These are phyloP conservation scores for Chouioia cunea DNA, from an alignment of 2,888 invertebrate species.

Conservation along the genomic window DNA sequence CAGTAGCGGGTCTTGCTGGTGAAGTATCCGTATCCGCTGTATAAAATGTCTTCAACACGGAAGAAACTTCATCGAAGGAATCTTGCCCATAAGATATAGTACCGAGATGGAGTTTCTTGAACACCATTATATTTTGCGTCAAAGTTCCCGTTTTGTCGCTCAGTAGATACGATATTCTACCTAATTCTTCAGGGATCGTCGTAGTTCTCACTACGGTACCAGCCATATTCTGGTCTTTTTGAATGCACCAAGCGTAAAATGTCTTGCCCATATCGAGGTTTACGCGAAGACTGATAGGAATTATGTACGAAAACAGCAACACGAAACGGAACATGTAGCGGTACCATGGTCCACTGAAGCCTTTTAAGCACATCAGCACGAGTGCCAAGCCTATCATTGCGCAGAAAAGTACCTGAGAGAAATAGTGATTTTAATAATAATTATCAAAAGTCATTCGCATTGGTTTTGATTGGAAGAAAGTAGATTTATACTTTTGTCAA, in stretches of 20 bases:
- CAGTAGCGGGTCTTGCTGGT: constrained; percentile 50
- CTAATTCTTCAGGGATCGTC: constrained; percentile 98
- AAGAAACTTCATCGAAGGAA: constrained; percentile 83
- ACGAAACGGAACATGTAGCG: constrained; percentile 96
- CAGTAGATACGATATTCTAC: constrained; percentile 94
- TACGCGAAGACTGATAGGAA: constrained; percentile 97
- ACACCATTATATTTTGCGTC: constrained; percentile 99
- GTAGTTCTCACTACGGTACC: constrained; percentile 97
- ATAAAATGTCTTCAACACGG: constrained; percentile 60
- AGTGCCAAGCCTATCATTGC: constrained; percentile 92
- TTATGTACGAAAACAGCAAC: constrained; percentile 97
- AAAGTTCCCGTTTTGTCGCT: constrained; percentile 99
- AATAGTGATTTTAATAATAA: constrained; percentile 11
- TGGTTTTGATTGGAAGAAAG: constrained; percentile 8
- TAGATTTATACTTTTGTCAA: constrained; percentile 84
- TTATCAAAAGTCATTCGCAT: constrained; percentile 22
- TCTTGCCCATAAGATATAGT: constrained; percentile 91
- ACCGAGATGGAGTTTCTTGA: constrained; percentile 94
- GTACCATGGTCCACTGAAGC: constrained; percentile 97
- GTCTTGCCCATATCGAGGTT: constrained; percentile 99
- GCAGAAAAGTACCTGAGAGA: constrained; percentile 80
- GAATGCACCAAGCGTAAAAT: constrained; percentile 97
- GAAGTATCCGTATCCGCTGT: constrained; percentile 54
- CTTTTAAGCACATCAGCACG: constrained; percentile 96
- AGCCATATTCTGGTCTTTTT: constrained; percentile 90